Conservation (phyloP, 2,888 invertebrate species). For the Cephus sareptanus region DNA sequence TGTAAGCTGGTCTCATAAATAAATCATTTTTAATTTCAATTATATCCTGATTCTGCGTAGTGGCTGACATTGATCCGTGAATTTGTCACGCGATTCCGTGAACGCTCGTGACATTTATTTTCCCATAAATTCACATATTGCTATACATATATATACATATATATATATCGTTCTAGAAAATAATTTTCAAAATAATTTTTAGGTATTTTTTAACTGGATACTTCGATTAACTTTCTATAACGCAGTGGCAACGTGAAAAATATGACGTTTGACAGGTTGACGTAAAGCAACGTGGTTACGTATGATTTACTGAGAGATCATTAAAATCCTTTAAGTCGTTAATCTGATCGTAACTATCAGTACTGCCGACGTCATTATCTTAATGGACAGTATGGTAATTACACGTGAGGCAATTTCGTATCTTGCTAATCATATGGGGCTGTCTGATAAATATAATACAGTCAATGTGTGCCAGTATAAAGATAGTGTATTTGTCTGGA, state of each 20-base stretch:
- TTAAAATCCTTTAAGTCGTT: background rate
- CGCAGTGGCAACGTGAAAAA: background rate
- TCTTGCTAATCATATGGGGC: background rate
- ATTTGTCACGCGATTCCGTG: background rate
- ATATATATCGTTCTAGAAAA: background rate
- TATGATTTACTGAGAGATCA: background rate
- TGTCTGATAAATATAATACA: background rate
- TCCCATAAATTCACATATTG: no score
- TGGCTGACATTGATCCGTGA: conserved; percentile 1
- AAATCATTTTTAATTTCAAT: conserved; percentile 5
- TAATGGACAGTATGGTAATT: background rate
- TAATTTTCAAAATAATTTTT: background rate
- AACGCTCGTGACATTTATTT: background rate
- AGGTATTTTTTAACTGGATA: background rate
- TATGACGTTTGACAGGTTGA: background rate
- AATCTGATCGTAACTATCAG: background rate
- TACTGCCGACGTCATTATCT: background rate
- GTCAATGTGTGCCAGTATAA: background rate
- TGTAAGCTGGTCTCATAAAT: background rate
- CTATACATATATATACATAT: no score
- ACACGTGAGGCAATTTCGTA: background rate
- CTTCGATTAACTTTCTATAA: background rate
- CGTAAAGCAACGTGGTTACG: background rate
- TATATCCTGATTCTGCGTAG: background rate
- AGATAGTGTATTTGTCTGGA: background rate